Evolutionary conservation across 2,888 invertebrate species (phyloP), one percentile per base, ranked within the genome.

Genomic region (Auanema sp.): DNA sequence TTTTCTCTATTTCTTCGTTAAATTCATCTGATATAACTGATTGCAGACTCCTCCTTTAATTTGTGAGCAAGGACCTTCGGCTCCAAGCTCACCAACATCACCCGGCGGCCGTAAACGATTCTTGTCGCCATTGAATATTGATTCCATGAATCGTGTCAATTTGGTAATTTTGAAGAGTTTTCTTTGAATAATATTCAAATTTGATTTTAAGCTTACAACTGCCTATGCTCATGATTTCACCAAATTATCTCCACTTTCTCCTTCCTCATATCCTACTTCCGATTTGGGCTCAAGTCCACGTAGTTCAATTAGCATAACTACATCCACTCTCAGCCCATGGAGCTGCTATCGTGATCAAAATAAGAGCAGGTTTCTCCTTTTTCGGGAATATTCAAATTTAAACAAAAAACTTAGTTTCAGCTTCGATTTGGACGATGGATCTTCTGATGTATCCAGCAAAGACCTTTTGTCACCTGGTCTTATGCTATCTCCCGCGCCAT

Each of bases 231-330:
- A 60, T 16, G 68, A 68, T 70, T 51, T 78, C 75, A 12, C 52
- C 12, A 63, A 60, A 16, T 18, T 65, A 23, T 61, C 52, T 12
- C 62, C 62, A 10, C 18, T 62, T 16, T 62, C 62, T 1, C 62
- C 62, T 2, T 53, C 53, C 44, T 33, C 33, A 58, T 83, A 83
- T 61, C 78, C 83, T 6, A 83, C 83, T 8, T 76, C 76, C 11
- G 83, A 83, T 56, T 67, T 83, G 24, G 83, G 83, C 40, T 78
- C 77, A 40, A 71, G 71, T 43, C 83, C 83, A 1, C 60, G 81
- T 24, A 67, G 67, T 53, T 79, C 79, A 8, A 74, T 76, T 41
- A 71, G 71, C 53, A 68, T 77, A 18, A 70, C 72, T 2, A 59
- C 72, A 2, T 65, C 68, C 14, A 65, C 59, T 5, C 65, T 77